Conservation (phyloP, 2,888 invertebrate species). For the Poecilobothrus nobilitatus region DNA sequence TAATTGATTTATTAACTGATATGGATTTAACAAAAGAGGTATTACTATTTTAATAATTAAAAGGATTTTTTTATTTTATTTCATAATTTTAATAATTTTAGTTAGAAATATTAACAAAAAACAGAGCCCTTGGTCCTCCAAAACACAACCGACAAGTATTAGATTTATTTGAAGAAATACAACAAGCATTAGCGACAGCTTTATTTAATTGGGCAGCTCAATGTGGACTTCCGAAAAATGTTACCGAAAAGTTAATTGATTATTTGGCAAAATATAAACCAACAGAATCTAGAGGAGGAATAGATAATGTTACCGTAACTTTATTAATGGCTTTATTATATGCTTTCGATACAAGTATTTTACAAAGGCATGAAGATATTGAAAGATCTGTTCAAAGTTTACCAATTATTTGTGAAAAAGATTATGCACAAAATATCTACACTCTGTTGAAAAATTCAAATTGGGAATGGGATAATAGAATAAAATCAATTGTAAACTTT, state of each 20-base stretch:
- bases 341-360: conserved; percentile 70
- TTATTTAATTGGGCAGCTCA: conserved; percentile 72
- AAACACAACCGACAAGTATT: conserved; percentile 73
- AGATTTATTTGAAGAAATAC: conserved; percentile 66
- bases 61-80: neutral
- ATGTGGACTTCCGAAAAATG: conserved; percentile 60
- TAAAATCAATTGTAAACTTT: conserved; percentile 55
- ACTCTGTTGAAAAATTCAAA: conserved; percentile 43
- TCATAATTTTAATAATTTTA: conserved; percentile 31
- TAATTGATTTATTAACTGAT: conserved; percentile 49
- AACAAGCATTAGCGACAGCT: conserved; percentile 59
- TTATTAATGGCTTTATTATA: conserved; percentile 76
- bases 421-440: conserved; percentile 48
- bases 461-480: conserved; percentile 29
- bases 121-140: conserved; percentile 80
- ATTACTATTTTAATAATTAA: neutral
- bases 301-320: conserved; percentile 71
- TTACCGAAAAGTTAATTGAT: conserved; percentile 55
- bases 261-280: conserved; percentile 34
- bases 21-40: conserved; percentile 54
- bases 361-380: conserved; percentile 67
- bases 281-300: conserved; percentile 57
- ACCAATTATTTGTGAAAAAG: conserved; percentile 55
- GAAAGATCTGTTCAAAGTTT: conserved; percentile 62
- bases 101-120: conserved; percentile 69